phyloP scores from a whole-genome alignment of 1,140 invertebrate genomes.

The Nebria ingens region DNA sequence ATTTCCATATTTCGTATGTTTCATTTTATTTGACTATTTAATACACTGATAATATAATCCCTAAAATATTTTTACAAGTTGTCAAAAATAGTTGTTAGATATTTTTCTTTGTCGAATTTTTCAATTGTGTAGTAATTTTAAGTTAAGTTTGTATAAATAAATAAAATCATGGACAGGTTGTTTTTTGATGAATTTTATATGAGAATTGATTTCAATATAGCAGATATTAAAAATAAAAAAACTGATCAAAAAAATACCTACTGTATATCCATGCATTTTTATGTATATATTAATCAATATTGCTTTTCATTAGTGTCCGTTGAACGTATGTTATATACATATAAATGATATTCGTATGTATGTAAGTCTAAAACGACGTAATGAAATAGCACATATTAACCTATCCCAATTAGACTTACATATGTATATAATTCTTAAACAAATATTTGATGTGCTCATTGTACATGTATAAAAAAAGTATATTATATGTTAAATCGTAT shows the following conservation, averaged over 20 bases:
- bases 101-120: no score
- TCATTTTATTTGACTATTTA: conserved; percentile 1
- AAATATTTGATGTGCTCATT: conserved; percentile 1
- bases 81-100: no score
- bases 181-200: no score
- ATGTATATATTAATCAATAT: conserved; percentile 2
- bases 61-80: conserved; percentile 6
- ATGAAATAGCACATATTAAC: neutral
- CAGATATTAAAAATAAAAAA: no score
- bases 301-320: conserved; percentile 1
- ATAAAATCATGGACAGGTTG: no score
- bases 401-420: neutral
- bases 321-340: neutral
- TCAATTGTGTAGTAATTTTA: no score
- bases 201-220: no score
- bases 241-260: conserved; percentile 2
- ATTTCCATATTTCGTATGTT: conserved; percentile 7
- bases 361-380: neutral
- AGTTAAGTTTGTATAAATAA: no score
- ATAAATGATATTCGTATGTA: neutral
- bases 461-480: conserved; percentile 1
- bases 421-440: neutral
- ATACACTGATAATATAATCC: neutral
- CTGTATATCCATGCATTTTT: neutral
- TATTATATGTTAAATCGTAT: conserved; percentile 4